phyloP scores from a whole-genome alignment of 2,113 vertebrate species.

The Chlamydotis undulata region DNA sequence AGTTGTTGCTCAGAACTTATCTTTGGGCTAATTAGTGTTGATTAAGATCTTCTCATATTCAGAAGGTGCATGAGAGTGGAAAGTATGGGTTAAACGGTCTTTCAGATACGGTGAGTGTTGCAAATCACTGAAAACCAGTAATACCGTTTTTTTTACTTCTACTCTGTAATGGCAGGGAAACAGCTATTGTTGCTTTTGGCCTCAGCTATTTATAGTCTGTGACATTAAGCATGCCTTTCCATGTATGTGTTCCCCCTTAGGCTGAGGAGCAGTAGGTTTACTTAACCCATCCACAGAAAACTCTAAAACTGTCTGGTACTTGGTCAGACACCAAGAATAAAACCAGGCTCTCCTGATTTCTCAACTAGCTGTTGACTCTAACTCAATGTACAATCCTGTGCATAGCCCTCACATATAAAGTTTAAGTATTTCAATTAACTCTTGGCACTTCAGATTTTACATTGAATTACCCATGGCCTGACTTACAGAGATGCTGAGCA shows the following conservation, averaged over 20 bases:
- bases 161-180: neutral
- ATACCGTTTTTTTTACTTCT: neutral
- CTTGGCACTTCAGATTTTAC: neutral
- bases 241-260: neutral
- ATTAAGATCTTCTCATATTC: neutral
- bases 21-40: neutral
- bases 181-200: neutral
- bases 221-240: neutral
- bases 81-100: neutral
- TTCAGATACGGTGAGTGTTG: constrained; percentile 7
- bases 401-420: neutral
- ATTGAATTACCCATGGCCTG: neutral
- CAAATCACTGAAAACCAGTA: constrained; percentile 24
- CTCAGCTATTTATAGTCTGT: neutral
- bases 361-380: neutral
- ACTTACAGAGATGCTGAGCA: neutral
- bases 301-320: neutral
- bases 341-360: neutral
- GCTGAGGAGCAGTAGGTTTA: neutral
- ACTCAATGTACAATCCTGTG: neutral
- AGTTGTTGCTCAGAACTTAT: neutral
- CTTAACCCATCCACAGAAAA: neutral
- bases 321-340: neutral
- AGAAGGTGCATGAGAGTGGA: neutral
- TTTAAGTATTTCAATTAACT: neutral